phyloP scores from a whole-genome alignment of 53 echinoderm and acorn worm species.

The Astropecten irregularis region DNA sequence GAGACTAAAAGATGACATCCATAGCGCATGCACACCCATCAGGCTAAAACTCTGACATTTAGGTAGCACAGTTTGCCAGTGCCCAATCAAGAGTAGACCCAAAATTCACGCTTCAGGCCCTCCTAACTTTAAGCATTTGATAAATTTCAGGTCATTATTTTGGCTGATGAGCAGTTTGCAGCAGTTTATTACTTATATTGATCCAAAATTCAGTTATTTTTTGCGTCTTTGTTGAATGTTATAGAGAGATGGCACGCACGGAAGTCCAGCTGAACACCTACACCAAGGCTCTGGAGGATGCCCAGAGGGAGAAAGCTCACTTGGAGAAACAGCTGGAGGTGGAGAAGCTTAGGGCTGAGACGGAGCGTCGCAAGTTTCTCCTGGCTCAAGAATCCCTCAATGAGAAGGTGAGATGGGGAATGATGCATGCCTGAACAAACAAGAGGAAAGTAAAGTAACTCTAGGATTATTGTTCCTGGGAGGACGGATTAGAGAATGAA shows the following conservation, averaged over 20 bases:
- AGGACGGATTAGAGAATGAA: too few species aligned
- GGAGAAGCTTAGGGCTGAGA: constrained; percentile 79
- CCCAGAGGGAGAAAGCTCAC: constrained; percentile 76
- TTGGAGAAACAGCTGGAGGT: constrained; percentile 90
- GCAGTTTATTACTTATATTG: too few species aligned
- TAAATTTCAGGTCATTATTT: too few species aligned
- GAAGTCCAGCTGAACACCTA: constrained; percentile 84
- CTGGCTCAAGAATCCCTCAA: constrained; percentile 84
- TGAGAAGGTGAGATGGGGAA: constrained; percentile 73
- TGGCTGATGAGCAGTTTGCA: too few species aligned
- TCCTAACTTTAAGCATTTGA: too few species aligned
- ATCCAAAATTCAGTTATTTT: not conserved
- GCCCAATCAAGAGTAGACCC: too few species aligned
- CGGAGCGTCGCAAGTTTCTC: constrained; percentile 79
- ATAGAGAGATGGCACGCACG: constrained; percentile 76
- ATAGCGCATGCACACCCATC: too few species aligned
- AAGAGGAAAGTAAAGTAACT: not conserved
- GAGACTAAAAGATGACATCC: too few species aligned
- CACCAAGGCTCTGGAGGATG: constrained; percentile 82
- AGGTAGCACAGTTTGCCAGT: too few species aligned
- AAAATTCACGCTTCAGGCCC: too few species aligned
- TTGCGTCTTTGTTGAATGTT: not conserved
- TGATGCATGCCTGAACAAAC: not conserved
- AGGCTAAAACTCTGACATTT: too few species aligned
- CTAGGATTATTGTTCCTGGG: too few species aligned